Conservation (phyloP, 2,797 vertebrate genomes). For the Calcarius lapponicus region DNA sequence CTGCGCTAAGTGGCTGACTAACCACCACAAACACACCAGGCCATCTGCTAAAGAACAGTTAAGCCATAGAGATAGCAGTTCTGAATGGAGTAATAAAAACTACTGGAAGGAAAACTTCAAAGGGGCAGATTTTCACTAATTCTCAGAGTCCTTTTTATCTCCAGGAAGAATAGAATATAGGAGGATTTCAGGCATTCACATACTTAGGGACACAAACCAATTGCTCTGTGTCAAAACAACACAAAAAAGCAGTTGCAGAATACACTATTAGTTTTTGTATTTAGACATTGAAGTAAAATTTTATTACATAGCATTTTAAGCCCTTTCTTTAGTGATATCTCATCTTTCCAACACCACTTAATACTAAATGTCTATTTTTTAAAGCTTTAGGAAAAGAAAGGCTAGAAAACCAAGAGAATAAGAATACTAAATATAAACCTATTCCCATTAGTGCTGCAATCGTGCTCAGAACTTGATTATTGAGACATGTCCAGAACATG, state of each 20-base stretch:
- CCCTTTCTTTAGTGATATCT: background rate
- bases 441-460: slow-evolving; percentile 30
- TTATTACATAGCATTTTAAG: background rate
- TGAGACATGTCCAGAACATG: slow-evolving; percentile 32
- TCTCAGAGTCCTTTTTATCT: background rate
- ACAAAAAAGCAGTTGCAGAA: background rate
- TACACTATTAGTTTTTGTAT: background rate
- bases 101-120: background rate
- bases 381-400: background rate
- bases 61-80: background rate
- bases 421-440: background rate
- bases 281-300: background rate
- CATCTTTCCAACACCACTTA: background rate
- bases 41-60: background rate
- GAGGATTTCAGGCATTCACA: background rate
- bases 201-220: background rate
- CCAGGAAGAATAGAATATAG: background rate
- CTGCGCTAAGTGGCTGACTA: background rate
- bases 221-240: background rate
- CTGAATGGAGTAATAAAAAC: background rate
- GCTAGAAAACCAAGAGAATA: background rate
- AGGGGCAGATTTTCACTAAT: background rate
- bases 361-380: background rate
- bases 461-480: background rate
- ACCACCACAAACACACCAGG: background rate